Percentiles rank a stretch among this genome's conserved stretches.
These are phyloP conservation scores for Macrobrachium nipponense DNA, from an alignment of 1,140 invertebrate species.

Conservation along the genomic window DNA sequence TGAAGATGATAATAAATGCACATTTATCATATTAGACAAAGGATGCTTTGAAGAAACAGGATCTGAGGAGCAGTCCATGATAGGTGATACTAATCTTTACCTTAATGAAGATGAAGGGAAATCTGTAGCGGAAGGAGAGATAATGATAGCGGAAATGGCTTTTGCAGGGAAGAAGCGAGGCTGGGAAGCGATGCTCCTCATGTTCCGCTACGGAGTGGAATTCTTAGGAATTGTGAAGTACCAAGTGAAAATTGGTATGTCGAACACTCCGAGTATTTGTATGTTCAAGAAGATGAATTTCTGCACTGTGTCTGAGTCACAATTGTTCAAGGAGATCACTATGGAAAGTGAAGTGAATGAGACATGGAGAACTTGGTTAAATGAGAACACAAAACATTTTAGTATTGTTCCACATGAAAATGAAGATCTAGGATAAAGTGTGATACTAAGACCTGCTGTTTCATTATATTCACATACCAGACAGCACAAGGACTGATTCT, in stretches of 20 bases:
- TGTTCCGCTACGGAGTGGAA: slow-evolving; percentile 82
- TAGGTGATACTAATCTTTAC: slow-evolving; percentile 95
- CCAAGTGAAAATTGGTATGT: slow-evolving; percentile 81
- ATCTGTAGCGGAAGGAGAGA: slow-evolving; percentile 84
- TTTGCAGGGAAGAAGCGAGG: slow-evolving; percentile 80
- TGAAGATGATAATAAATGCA: slow-evolving; percentile 90
- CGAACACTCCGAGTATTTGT: slow-evolving; percentile 78
- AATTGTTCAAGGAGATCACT: slow-evolving; percentile 84
- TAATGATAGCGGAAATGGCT: slow-evolving; percentile 88
- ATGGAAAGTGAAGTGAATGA: slow-evolving; percentile 69
- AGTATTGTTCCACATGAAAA: background rate
- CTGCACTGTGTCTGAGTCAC: slow-evolving; percentile 73
- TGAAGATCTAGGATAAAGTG: too few relatives aligned
- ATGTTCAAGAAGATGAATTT: slow-evolving; percentile 86
- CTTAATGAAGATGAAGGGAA: slow-evolving; percentile 69
- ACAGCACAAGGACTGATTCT: too few relatives aligned
- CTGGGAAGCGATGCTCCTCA: slow-evolving; percentile 82
- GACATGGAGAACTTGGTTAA: slow-evolving; percentile 59
- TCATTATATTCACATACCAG: too few relatives aligned
- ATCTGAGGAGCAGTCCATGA: slow-evolving; percentile 78
- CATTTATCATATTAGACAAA: slow-evolving; percentile 89
- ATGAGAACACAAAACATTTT: slow-evolving; percentile 28
- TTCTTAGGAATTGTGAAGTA: slow-evolving; percentile 76
- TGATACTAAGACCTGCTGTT: too few relatives aligned
- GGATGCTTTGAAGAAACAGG: slow-evolving; percentile 70